These are phyloP conservation scores for Otolemur garnettii DNA, from an alignment of 2,113 vertebrate species.

Conservation along the genomic window DNA sequence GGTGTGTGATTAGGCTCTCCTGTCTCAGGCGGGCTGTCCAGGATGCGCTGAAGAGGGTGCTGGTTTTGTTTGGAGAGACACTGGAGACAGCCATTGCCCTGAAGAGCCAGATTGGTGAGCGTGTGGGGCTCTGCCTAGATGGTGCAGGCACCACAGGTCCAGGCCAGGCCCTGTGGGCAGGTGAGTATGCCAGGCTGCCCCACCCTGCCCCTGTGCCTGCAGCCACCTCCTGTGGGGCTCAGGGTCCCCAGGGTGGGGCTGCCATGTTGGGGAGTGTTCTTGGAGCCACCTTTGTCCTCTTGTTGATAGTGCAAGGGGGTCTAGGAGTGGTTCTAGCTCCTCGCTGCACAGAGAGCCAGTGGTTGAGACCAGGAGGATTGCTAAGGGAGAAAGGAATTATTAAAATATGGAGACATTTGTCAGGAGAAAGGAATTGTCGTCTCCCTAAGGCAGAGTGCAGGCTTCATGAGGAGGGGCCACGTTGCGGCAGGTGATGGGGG, in stretches of 20 bases:
- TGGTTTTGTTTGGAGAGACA: constrained; percentile 91
- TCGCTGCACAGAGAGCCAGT: not conserved
- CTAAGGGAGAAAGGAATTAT: too few species aligned
- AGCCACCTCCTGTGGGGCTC: not conserved
- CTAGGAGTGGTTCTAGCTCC: not conserved
- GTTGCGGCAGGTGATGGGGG: too few species aligned
- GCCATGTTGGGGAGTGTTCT: not conserved
- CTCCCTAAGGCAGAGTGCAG: too few species aligned
- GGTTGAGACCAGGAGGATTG: too few species aligned
- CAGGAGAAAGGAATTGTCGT: too few species aligned
- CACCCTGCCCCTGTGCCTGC: not conserved
- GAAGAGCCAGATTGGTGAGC: constrained; percentile 92
- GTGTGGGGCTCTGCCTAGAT: constrained; percentile 87
- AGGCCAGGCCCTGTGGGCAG: not conserved
- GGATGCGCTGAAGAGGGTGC: constrained; percentile 89
- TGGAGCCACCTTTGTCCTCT: not conserved
- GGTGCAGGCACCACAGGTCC: not conserved
- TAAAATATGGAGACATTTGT: too few species aligned
- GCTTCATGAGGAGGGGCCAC: too few species aligned
- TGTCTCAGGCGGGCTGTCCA: constrained; percentile 86
- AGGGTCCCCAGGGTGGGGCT: not conserved
- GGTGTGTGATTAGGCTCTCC: not conserved
- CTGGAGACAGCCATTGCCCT: constrained; percentile 87
- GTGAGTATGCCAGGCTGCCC: not conserved
- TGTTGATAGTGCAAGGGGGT: too few species aligned